Base-by-base conservation (phyloP, 2,797 vertebrate genomes). In the Cheirogaleus major region DNA sequence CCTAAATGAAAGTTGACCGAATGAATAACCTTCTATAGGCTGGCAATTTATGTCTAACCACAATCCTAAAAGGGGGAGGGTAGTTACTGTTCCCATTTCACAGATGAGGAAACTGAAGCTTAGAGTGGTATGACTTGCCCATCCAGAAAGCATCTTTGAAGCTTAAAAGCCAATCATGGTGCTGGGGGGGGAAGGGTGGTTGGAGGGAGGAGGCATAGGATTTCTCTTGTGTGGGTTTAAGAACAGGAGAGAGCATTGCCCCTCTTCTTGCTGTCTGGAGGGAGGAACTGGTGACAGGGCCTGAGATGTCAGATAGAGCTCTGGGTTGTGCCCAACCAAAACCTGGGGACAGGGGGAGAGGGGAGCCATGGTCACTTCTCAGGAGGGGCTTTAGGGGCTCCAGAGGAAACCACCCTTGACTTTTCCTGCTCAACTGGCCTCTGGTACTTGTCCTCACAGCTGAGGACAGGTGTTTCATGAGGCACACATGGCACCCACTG, bases 181-280 rank as follows among this genome's bases (percentile, higher is more conserved):
- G 63, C 59, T 30, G 38, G 75, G 12, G 20, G 61, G 4, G 15
- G 45, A 7, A 43, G 43, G 32, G 2, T 27, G 35, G 43, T 22
- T 18, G 48, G 20, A 18, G 15, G 59, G 3, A 8, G 41, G 14
- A 67, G 59, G 43, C 76, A 59, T 1, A 69, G 78, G 32, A 35
- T 61, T 96, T 89, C 45, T 93, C 35, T n/a, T 45, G 17, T 69
- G 30, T 82, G 69, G 43, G 75, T 92, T 79, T 91, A 73, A 89
- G 73, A 57, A 92, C 43, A 63, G 55, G 57, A 55, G 55, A 79
- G 35, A 83, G 38, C 15, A 27, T 48, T 59, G 22, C 41, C 38
- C n/a, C 57, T 72, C 75, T 90, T 32, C 41, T 43, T 70, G 69
- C 80, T 82, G 70, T 90, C 84, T 72, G 13, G 50, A 91, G 63